A percentile compares a stretch with the other conserved stretches of the same genome.
Evolutionary conservation across 2,888 invertebrate species (phyloP).

Genomic region (Caenorhabditis sp.): DNA sequence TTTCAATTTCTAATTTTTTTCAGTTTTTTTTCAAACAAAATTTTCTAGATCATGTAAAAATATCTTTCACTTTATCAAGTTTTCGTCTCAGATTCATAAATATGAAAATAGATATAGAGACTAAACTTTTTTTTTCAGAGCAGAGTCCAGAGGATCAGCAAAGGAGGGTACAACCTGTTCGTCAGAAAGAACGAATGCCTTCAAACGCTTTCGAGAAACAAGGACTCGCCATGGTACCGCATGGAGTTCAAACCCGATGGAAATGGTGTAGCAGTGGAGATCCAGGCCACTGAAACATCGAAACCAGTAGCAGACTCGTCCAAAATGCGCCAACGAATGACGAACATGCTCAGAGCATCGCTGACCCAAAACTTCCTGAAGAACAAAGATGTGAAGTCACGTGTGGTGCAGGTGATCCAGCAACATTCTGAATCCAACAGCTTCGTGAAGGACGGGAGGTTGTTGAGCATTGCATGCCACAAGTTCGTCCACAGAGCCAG

Average conservation of each 20-base stretch:
- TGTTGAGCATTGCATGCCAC: conserved; percentile 4
- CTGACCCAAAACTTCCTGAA: too few species aligned
- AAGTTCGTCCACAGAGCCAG: conserved; percentile 24
- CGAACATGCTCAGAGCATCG: neutral
- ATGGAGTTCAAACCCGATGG: neutral
- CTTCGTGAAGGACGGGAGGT: conserved; percentile 1
- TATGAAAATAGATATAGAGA: too few species aligned
- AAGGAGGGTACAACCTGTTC: neutral
- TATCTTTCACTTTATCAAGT: too few species aligned
- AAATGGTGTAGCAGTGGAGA: neutral
- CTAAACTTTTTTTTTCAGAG: too few species aligned
- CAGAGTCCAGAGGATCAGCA: too few species aligned
- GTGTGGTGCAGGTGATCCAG: conserved; percentile 1
- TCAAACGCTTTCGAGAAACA: neutral
- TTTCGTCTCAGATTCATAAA: too few species aligned
- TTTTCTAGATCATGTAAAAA: too few species aligned
- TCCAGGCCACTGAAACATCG: neutral
- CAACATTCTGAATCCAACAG: neutral
- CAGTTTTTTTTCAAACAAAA: too few species aligned
- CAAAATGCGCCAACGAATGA: neutral
- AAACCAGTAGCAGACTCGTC: neutral
- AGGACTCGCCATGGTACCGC: neutral
- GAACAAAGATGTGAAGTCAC: neutral
- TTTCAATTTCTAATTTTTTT: too few species aligned
- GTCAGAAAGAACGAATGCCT: neutral